Base-by-base conservation (phyloP, 2,113 vertebrate genomes). In the Macroglossus sobrinus region DNA sequence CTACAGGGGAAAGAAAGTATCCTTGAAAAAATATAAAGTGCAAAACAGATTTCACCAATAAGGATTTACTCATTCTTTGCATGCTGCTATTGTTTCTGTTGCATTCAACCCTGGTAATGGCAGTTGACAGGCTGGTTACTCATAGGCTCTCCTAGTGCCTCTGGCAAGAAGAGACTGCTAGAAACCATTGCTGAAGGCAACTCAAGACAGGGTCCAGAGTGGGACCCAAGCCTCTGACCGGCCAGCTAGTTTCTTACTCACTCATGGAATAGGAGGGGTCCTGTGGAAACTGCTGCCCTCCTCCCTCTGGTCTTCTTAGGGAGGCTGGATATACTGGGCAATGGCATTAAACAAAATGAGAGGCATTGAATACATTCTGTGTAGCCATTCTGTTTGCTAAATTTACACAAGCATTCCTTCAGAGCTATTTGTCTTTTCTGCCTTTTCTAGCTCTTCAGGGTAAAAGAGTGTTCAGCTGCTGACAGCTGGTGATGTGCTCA, bases 401-500 rank as follows among this genome's bases (percentile, higher is more conserved):
- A 97, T 97, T 96, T 97, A 93, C 43, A 86, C 92, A 81, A 92
- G 59, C 15, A 0, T 94, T 95, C 7, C 5, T 69, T 92, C 16
- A 66, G 57, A 97, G 86, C 47, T 28, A 4, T 96, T 97, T 97
- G 72, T 96, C 97, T 97, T 97, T 96, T 33, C 26, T 74, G 93
- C 91, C 90, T 33, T 96, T 98, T 82, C 81, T 57, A 72, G 61
- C 93, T 45, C 89, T 87, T 97, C 1, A 0, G 86, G 68, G 94
- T 96, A 94, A 96, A 92, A 96, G 76, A 96, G 93, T 81, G 22
- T 1, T 84, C 82, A 64, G 45, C 79, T 0, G 8, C 45, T 97
- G 90, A 97, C 71, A 97, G 89, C 92, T 90, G 71, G 92, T 84
- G 30, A 93, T 93, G 55, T 0, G 2, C 95, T 95, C 91, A 74